A percentile compares a stretch with the other conserved stretches of the same genome.
These are phyloP conservation scores for Zalophus californianus DNA, from an alignment of 2,797 vertebrate species.

Conservation along the genomic window DNA sequence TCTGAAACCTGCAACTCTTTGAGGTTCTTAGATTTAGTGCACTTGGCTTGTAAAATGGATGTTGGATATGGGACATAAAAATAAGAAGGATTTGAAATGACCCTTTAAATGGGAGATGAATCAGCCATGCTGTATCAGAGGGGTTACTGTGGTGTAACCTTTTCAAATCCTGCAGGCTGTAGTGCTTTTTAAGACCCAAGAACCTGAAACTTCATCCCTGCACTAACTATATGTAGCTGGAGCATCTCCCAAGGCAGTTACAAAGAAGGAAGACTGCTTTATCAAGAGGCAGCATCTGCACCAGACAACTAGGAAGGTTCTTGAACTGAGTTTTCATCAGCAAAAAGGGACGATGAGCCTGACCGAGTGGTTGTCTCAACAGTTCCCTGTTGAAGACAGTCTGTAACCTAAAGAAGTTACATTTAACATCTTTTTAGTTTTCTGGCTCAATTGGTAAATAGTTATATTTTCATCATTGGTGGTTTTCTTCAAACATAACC, in stretches of 20 bases:
- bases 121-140: not conserved
- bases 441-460: not conserved
- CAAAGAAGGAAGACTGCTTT: not conserved
- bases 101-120: not conserved
- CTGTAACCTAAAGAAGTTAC: not conserved
- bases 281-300: not conserved
- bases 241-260: not conserved
- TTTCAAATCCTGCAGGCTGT: not conserved
- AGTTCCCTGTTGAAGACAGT: not conserved
- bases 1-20: conserved; percentile 4
- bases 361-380: not conserved
- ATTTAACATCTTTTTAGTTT: conserved; percentile 9
- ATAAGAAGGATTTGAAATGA: not conserved
- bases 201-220: conserved; percentile 36
- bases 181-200: conserved; percentile 1
- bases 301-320: not conserved
- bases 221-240: not conserved
- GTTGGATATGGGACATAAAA: not conserved
- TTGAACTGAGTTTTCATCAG: not conserved
- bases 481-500: not conserved
- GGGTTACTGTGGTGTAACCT: not conserved
- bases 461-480: not conserved
- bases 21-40: conserved; percentile 26
- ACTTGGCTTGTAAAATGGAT: conserved; percentile 5
- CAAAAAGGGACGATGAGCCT: not conserved